Base-by-base conservation (phyloP, 2,113 vertebrate genomes). In the Pholis gunnellus region DNA sequence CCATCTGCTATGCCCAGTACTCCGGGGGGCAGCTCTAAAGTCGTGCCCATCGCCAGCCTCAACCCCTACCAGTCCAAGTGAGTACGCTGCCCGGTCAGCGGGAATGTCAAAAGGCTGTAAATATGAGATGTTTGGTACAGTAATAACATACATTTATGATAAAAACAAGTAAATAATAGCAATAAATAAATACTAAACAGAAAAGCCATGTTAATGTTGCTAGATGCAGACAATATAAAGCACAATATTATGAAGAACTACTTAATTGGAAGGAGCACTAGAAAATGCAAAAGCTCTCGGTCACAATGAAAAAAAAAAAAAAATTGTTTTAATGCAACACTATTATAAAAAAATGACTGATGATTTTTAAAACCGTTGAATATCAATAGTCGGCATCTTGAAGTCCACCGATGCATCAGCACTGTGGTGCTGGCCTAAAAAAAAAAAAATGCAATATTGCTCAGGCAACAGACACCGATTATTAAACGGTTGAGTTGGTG, bases 11-110 rank as follows among this genome's bases (percentile, higher is more conserved):
- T 66, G 2, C 29, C 88, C 65, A 96, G 79, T 86, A 97, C 96
- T 34, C 96, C 97, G 0, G 97, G 95, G 36, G 97, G 95, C 1
- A 83, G 95, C 8, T 87, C 95, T 79, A 99, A 98, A 93, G 95
- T 98, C 20, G 97, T 98, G 3, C 98, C 98, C 0, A 99, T 99
- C 18, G 96, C 97, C 91, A 97, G 98, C 93, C 94, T 99, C 83
- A 99, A 99, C 88, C 98, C 98, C 0, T 99, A 99, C 92, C 97
- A 99, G 42, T 97, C 97, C 36, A 99, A 97, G 98, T 99, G 90
- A 96, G 97, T 94, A 6, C 66, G 1, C 18, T 60, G 42, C 13
- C 7, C 27, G 25, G 5, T 34, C 52, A 69, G 3, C 22, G 18
- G 48, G 10, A n/a, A 31, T 20, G 22, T 46, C 17, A 25, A n/a